Percentiles rank a stretch among this genome's conserved stretches.
Conservation (phyloP, 2,797 vertebrate species). For the Parambassis ranga region DNA sequence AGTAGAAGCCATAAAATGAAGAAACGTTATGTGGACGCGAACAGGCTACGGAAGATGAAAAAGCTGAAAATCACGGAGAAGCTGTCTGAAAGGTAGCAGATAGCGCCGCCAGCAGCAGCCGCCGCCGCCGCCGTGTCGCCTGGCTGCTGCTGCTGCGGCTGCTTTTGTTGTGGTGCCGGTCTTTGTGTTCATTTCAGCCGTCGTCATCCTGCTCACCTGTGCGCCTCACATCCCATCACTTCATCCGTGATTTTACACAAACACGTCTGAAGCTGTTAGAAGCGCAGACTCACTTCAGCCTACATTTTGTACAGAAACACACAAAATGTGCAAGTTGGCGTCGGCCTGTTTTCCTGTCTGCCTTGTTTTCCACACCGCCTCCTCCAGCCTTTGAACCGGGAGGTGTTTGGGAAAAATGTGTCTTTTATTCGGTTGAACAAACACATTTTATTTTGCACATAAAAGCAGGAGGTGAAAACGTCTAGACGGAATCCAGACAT, state of each 20-base stretch:
- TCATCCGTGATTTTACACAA: neutral
- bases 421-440: fast-evolving
- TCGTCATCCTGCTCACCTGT: conserved; percentile 67
- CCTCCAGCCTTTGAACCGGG: neutral
- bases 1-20: conserved; percentile 80
- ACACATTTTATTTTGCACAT: neutral
- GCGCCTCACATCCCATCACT: conserved; percentile 14
- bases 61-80: conserved; percentile 81
- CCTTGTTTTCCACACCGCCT: neutral
- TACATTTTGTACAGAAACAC: conserved; percentile 46
- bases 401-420: neutral
- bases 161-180: conserved; percentile 70
- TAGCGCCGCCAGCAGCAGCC: conserved; percentile 4
- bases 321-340: conserved; percentile 29
- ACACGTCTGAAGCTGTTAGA: neutral
- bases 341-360: conserved; percentile 34
- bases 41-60: conserved; percentile 82
- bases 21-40: conserved; percentile 84
- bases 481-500: conserved; percentile 40
- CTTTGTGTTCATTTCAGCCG: conserved; percentile 66
- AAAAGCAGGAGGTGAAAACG: neutral
- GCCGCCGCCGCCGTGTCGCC: conserved; percentile 33
- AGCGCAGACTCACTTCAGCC: conserved; percentile 17
- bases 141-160: conserved; percentile 66
- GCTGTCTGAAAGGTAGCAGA: conserved; percentile 82